phyloP scores from a whole-genome alignment of 2,888 invertebrate genomes.

The Hymenopus coronatus region DNA sequence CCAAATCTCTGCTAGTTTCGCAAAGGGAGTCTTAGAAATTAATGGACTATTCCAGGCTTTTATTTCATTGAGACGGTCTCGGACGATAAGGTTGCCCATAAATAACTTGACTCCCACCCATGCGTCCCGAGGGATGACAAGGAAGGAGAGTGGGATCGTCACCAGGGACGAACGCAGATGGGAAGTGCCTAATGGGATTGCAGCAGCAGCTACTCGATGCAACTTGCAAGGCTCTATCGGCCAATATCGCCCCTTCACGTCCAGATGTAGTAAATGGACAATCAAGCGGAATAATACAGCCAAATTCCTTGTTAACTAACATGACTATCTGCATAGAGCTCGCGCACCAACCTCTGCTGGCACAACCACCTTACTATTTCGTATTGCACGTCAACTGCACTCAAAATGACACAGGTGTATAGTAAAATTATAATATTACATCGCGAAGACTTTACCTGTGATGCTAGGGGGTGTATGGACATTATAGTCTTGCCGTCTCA shows the following conservation, averaged over 20 bases:
- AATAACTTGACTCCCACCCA: not conserved
- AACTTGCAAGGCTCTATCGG: not conserved
- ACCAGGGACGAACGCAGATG: not conserved
- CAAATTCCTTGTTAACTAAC: not conserved
- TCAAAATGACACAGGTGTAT: too few species aligned
- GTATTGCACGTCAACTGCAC: too few species aligned
- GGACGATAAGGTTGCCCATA: not conserved
- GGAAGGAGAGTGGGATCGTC: not conserved
- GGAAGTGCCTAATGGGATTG: not conserved
- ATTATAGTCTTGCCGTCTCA: too few species aligned
- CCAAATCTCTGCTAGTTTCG: not conserved
- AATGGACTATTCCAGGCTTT: not conserved
- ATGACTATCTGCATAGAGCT: not conserved
- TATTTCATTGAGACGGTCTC: not conserved
- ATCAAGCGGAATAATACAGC: not conserved
- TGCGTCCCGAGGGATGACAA: not conserved
- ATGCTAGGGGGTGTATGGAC: too few species aligned
- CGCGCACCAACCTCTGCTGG: too few species aligned
- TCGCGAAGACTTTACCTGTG: too few species aligned
- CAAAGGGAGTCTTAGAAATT: not conserved
- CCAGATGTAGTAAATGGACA: not conserved
- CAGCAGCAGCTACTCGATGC: not conserved
- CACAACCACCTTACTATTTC: too few species aligned
- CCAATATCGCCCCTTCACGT: not conserved
- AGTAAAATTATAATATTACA: too few species aligned